Evolutionary conservation across 1,140 invertebrate species (phyloP).

Genomic region (Panagrolaimus sp.): DNA sequence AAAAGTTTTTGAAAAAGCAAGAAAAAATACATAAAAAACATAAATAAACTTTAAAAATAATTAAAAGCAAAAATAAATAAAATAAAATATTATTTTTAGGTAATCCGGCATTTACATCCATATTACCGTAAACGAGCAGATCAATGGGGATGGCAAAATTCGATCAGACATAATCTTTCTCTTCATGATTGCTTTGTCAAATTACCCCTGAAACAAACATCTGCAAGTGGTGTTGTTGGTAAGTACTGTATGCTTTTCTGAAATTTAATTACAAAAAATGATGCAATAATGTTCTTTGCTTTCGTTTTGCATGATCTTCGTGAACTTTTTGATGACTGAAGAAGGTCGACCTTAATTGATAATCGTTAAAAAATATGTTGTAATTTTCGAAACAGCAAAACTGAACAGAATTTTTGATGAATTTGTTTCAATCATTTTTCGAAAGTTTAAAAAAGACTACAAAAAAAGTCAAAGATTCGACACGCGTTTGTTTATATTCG

Average conservation of each 20-base stretch:
- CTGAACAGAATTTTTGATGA: no score
- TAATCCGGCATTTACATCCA: slow-evolving; percentile 57
- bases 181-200: slow-evolving; percentile 87
- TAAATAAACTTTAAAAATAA: not conserved
- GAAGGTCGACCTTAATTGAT: no score
- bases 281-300: no score
- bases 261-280: not conserved
- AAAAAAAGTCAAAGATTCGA: no score
- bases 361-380: no score
- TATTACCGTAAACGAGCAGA: slow-evolving; percentile 53
- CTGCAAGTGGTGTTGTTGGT: slow-evolving; percentile 57
- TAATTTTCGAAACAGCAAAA: no score
- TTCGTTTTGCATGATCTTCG: no score
- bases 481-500: no score
- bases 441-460: no score
- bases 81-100: slow-evolving; percentile 43
- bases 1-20: not conserved
- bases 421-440: no score
- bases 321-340: no score
- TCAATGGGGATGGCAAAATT: slow-evolving; percentile 69
- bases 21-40: not conserved
- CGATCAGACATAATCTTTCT: slow-evolving; percentile 72
- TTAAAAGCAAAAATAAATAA: not conserved
- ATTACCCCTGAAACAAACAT: slow-evolving; percentile 56
- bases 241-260: slow-evolving; percentile 20